Evolutionary conservation across 2,797 vertebrate species (phyloP), one percentile per base, ranked within the genome.

Genomic region (Sebastes nivosus): DNA sequence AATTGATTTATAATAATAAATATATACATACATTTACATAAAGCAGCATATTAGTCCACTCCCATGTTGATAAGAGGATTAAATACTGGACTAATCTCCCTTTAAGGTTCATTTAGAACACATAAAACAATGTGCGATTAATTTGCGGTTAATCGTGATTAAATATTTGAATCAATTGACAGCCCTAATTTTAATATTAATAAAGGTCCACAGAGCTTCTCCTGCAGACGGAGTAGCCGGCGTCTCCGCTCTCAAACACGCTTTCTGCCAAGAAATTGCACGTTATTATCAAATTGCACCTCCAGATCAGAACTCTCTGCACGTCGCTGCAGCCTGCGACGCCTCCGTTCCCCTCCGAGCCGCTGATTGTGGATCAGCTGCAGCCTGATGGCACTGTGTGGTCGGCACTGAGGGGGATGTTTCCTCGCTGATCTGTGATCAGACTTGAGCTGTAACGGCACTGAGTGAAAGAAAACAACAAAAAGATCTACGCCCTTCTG

Each of bases 351-450:
- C 50, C 42, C 67, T 24, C 65, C 16, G 9, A 85, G 77, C 83
- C 78, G 74, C 85, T 84, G 87, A 79, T 18, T 87, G 77, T 16
- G 89, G 85, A 88, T 81, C 89, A 77, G 90, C 86, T 75, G 68
- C 78, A 70, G 87, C 87, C 81, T 18, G 54, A 71, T 85, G 91
- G 91, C 90, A 94, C 90, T 81, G 87, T 10, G 82, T 81, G 92
- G 72, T 89, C 82, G 93, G 91, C 92, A 92, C 92, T 91, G 89
- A 92, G 87, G 82, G 89, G 25, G 86, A 20, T 4, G 27, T 67
- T 83, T 38, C 36, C 72, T 83, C 22, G 78, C 84, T 86, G 87
- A 84, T 87, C 75, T 78, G 77, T 1, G 82, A 88, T 89, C 88
- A 89, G 89, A 82, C 76, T 14, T 72, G 76, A 85, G 87, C 83